These are phyloP conservation scores for Microplitis mediator DNA, from an alignment of 1,140 invertebrate genomes.

Conservation along the genomic window DNA sequence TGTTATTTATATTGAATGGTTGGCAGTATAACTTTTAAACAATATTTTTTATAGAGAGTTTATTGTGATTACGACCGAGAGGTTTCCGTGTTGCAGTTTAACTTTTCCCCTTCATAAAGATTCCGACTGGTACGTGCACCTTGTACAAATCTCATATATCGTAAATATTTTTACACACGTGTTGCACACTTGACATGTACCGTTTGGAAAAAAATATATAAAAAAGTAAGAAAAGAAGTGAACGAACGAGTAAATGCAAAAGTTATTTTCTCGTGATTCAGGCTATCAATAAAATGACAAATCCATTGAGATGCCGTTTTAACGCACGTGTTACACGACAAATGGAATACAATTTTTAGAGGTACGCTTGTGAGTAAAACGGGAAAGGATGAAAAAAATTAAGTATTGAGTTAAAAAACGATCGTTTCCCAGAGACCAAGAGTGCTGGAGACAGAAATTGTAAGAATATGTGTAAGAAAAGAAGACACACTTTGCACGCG, in stretches of 20 bases:
- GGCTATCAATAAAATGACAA: slow-evolving; percentile 30
- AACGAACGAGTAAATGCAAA: slow-evolving; percentile 22
- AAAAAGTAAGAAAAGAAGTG: slow-evolving; percentile 9
- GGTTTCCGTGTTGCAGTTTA: not conserved
- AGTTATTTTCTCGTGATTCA: slow-evolving; percentile 23
- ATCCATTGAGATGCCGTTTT: slow-evolving; percentile 31
- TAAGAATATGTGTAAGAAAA: slow-evolving; percentile 36
- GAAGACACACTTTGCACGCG: slow-evolving; percentile 42
- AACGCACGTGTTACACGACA: slow-evolving; percentile 34
- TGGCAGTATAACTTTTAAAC: not conserved
- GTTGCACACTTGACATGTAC: slow-evolving; percentile 29
- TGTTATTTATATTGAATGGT: too few species aligned
- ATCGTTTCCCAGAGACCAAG: not conserved
- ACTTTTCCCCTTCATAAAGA: not conserved
- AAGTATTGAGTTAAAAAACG: slow-evolving; percentile 21
- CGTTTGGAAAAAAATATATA: slow-evolving; percentile 9
- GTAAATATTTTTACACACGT: slow-evolving; percentile 30
- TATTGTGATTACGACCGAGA: slow-evolving; percentile 12
- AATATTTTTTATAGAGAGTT: slow-evolving; percentile 8
- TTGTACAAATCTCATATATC: slow-evolving; percentile 27
- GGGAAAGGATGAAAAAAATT: slow-evolving; percentile 15
- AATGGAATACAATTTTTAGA: slow-evolving; percentile 20
- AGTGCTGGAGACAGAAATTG: slow-evolving; percentile 15
- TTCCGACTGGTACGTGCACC: slow-evolving; percentile 15
- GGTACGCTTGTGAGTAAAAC: slow-evolving; percentile 9